Base-by-base conservation (phyloP, 2,888 invertebrate genomes). In the Drosophila paramelanica region DNA sequence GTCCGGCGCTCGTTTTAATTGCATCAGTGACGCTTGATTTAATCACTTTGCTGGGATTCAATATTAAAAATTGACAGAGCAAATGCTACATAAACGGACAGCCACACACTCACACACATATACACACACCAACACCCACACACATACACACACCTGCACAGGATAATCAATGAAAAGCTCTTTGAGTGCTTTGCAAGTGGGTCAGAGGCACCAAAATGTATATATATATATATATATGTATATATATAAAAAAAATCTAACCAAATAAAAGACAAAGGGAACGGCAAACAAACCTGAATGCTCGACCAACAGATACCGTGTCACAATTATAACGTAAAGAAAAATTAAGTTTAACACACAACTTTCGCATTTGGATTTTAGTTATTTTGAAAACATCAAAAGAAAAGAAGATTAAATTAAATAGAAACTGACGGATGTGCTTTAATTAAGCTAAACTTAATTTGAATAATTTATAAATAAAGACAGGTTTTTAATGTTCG, bases 1-100 rank as follows among this genome's bases (percentile, higher is more conserved):
- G 73, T 67, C 55, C 65, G 43, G 38, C 53, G 67, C 36, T 69
- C 65, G 64, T 78, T 86, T 88, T 84, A 84, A 84, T 84, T 86
- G 81, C 87, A 86, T 88, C 78, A 86, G 74, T 79, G 66, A 62
- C 81, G 81, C 74, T 88, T 86, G 86, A 88, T 88, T 84, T 86
- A 80, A 79, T 67, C 67, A 65, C 66, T 84, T 69, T 65, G 72
- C 64, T 78, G 60, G 62, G 80, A 75, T 66, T 73, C 81, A 78
- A 73, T 73, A 61, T 68, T 61, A 69, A 76, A 78, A 75, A 76
- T 53, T 39, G 58, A 69, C 72, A 67, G 27, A 50, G 46, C 50
- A 74, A 75, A 67, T 46, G 61, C 65, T 33, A 31, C 27, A 62
- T 46, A 57, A 56, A 57, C 60, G 36, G 10, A 41, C 50, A 57